Percentiles rank a stretch among this genome's conserved stretches.
Evolutionary conservation across 64 coral and sea anemone genomes (phyloP).

Genomic region (Pocillopora damicornis): DNA sequence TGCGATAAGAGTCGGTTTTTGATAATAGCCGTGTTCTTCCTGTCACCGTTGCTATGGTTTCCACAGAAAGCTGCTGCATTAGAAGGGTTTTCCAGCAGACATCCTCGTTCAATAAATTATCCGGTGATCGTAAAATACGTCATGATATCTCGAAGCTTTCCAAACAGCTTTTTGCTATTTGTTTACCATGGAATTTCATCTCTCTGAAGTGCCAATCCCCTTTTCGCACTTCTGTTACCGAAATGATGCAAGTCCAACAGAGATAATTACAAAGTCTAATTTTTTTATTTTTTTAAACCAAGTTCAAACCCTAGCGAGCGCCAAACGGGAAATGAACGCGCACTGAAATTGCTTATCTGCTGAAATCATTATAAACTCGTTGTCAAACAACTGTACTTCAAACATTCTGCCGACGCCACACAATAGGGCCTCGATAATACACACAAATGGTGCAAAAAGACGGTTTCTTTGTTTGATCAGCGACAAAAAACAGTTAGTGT

Average conservation of each 20-base stretch:
- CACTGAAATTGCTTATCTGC: constrained; percentile 16
- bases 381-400: constrained; percentile 26
- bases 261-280: neutral
- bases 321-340: neutral
- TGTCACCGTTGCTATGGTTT: constrained; percentile 23
- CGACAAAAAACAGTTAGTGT: neutral
- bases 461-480: constrained; percentile 24
- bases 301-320: neutral
- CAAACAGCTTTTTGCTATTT: neutral
- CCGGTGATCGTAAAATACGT: constrained; percentile 17
- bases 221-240: neutral
- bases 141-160: neutral
- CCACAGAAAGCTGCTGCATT: neutral
- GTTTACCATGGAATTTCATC: neutral
- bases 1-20: neutral
- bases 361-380: constrained; percentile 48
- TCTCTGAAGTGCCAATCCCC: neutral
- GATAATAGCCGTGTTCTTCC: neutral
- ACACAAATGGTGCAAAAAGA: constrained; percentile 20
- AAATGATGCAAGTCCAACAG: constrained; percentile 16
- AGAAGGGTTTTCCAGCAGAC: neutral
- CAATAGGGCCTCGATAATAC: constrained; percentile 8
- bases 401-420: neutral
- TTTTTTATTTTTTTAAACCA: neutral
- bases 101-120: neutral